Evolutionary conservation across 1,140 invertebrate genomes (phyloP).

Genomic region (Solenopsis invicta): DNA sequence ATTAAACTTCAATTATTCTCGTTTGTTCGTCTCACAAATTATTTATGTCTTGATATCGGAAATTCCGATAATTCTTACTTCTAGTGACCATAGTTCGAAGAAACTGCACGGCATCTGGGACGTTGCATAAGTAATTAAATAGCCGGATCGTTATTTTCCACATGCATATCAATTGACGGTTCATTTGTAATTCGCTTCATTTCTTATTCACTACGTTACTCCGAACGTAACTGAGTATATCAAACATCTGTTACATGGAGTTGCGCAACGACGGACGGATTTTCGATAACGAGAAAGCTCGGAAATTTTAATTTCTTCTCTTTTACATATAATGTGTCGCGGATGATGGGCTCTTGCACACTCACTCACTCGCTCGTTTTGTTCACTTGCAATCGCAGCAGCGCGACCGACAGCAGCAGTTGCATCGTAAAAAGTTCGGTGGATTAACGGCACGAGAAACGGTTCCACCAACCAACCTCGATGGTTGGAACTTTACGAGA

Average conservation of each 20-base stretch:
- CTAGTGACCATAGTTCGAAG: neutral
- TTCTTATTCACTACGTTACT: constrained; percentile 20
- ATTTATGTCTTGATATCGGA: neutral
- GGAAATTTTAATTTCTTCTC: constrained; percentile 21
- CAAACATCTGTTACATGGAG: constrained; percentile 12
- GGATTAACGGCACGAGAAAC: constrained; percentile 64
- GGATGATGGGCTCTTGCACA: neutral
- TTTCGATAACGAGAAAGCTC: neutral
- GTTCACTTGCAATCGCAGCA: neutral
- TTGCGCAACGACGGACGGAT: neutral
- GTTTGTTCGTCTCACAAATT: neutral
- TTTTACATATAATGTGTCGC: neutral
- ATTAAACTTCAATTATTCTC: neutral
- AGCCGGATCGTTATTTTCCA: neutral
- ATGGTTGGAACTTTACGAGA: constrained; percentile 62
- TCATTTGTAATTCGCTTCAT: constrained; percentile 7
- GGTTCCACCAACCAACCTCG: constrained; percentile 17
- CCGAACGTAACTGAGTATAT: neutral
- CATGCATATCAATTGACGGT: constrained; percentile 25
- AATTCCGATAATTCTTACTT: neutral
- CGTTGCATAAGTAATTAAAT: constrained; percentile 55
- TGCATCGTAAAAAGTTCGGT: constrained; percentile 66
- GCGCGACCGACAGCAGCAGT: constrained; percentile 15
- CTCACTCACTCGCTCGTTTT: constrained; percentile 9
- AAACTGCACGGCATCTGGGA: neutral